Percentiles rank a stretch among this genome's conserved stretches.
phyloP scores from a whole-genome alignment of 2,888 invertebrate genomes.

The Drosophila neonasuta region DNA sequence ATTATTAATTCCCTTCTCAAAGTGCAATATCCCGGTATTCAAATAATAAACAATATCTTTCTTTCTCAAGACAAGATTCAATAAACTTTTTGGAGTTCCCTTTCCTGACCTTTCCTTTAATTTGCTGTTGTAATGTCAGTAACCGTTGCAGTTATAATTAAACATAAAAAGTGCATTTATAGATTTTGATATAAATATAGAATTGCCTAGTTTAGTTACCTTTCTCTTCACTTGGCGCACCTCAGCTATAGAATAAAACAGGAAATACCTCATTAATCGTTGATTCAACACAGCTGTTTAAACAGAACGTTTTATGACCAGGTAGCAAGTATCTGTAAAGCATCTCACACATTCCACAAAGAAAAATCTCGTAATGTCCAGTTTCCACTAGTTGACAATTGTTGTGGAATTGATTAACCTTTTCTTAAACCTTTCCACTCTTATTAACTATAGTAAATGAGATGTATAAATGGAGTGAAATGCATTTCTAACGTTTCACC shows the following conservation, averaged over 20 bases:
- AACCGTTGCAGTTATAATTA: background rate
- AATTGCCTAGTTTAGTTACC: constrained; percentile 1
- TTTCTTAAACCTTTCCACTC: constrained; percentile 3
- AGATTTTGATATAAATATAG: background rate
- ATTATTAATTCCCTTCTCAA: background rate
- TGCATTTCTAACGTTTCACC: constrained; percentile 13
- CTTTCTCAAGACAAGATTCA: too few relatives aligned
- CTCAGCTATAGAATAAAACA: background rate
- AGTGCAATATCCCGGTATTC: background rate
- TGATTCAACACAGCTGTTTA: constrained; percentile 23
- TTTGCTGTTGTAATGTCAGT: background rate
- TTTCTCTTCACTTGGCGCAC: background rate
- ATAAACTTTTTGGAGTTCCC: background rate
- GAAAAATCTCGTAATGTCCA: constrained; percentile 1
- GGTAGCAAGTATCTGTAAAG: background rate
- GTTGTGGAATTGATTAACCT: background rate
- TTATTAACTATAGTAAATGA: constrained; percentile 20
- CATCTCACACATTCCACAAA: background rate
- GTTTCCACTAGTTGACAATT: background rate
- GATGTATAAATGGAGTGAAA: constrained; percentile 8
- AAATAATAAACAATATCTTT: background rate
- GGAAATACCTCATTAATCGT: constrained; percentile 3
- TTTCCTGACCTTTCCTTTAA: background rate
- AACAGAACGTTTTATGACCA: constrained; percentile 6
- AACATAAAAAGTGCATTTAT: background rate